A percentile compares a stretch with the other conserved stretches of the same genome.
phyloP scores from a whole-genome alignment of 1,140 invertebrate genomes.

The Ceratoteleas bidentatus region DNA sequence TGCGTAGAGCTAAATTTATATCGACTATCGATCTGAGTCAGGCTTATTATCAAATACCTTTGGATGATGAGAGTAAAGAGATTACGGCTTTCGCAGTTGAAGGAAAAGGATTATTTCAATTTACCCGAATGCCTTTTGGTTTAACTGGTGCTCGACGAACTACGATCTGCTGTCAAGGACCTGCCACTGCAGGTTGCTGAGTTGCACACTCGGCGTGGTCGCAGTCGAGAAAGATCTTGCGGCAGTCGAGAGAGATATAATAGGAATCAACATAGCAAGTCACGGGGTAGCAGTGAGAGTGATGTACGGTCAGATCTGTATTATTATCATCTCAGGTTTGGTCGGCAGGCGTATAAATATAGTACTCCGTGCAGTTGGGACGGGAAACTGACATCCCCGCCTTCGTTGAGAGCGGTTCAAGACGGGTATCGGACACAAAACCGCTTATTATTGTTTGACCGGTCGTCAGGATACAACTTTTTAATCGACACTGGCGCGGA shows the following conservation, averaged over 20 bases:
- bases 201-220: not conserved
- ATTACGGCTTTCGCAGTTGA: no score
- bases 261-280: not conserved
- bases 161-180: not conserved
- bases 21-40: no score
- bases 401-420: constrained; percentile 26
- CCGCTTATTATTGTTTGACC: constrained; percentile 22
- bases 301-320: not conserved
- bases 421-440: constrained; percentile 15
- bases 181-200: not conserved
- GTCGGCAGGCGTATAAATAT: constrained; percentile 9
- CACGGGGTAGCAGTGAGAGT: not conserved
- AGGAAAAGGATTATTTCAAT: no score
- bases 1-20: no score
- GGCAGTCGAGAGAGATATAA: no score
- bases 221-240: not conserved
- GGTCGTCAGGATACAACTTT: not conserved
- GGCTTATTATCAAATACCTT: no score
- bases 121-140: not conserved
- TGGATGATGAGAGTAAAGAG: constrained; percentile 10
- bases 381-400: constrained; percentile 39
- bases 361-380: not conserved
- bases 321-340: constrained; percentile 2
- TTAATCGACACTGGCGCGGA: constrained; percentile 42
- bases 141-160: not conserved